phyloP scores from a whole-genome alignment of 2,797 vertebrate genomes.

The Naso thynnoides region DNA sequence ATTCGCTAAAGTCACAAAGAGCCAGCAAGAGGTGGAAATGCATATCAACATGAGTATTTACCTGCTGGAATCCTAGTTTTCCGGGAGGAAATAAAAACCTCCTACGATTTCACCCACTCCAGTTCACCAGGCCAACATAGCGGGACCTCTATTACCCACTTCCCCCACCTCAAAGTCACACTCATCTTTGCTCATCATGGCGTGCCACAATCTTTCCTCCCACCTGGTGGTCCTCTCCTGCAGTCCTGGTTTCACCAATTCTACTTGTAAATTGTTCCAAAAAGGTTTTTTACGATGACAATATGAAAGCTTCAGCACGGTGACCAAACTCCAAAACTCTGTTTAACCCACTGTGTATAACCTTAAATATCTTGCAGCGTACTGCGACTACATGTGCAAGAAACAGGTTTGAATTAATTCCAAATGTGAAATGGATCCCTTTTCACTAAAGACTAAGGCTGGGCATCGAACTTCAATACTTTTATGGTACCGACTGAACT shows the following conservation, averaged over 20 bases:
- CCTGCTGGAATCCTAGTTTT: constrained; percentile 24
- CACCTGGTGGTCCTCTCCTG: neutral
- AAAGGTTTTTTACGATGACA: neutral
- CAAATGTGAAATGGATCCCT: no score
- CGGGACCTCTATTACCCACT: constrained; percentile 51
- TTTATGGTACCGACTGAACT: no score
- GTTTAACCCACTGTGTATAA: neutral
- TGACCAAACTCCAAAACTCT: neutral
- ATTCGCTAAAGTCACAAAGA: constrained; percentile 47
- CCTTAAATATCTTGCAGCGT: neutral
- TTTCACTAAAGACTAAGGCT: no score
- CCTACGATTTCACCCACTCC: constrained; percentile 28
- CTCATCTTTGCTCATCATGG: constrained; percentile 43
- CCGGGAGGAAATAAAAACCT: constrained; percentile 13
- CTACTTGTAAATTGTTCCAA: constrained; percentile 4
- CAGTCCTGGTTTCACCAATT: constrained; percentile 14
- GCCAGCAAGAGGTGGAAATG: constrained; percentile 40
- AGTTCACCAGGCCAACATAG: constrained; percentile 28
- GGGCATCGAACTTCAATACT: no score
- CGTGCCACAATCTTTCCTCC: constrained; percentile 6
- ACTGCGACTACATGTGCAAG: neutral
- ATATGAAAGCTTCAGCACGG: neutral
- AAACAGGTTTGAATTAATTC: neutral
- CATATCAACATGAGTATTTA: constrained; percentile 23
- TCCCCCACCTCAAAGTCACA: constrained; percentile 47